Conservation (phyloP, 1,140 invertebrate species). For the Dreissena polymorpha region DNA sequence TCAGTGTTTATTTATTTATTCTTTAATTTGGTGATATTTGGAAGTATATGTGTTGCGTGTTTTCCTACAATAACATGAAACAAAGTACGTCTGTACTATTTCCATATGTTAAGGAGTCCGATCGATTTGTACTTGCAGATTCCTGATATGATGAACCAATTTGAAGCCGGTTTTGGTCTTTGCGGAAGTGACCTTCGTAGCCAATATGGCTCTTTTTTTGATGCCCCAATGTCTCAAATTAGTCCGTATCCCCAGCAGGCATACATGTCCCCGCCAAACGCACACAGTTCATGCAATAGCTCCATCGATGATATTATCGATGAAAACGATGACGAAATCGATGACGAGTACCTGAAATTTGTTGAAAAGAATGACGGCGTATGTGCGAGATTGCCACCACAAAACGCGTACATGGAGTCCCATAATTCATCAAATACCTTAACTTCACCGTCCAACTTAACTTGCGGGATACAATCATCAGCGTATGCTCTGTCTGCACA, state of each 20-base stretch:
- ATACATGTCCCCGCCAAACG: not conserved
- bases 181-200: not conserved
- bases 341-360: not conserved
- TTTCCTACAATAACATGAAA: not conserved
- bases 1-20: not conserved
- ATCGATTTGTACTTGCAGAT: not conserved
- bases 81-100: not conserved
- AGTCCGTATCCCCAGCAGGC: constrained; percentile 6
- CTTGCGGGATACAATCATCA: not conserved
- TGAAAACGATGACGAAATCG: constrained; percentile 17
- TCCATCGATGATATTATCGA: constrained; percentile 28
- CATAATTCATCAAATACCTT: not conserved
- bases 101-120: not conserved
- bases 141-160: not conserved
- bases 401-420: not conserved
- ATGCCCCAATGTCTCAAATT: not conserved
- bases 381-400: not conserved
- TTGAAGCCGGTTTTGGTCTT: not conserved
- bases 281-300: not conserved
- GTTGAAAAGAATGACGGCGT: not conserved
- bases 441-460: not conserved
- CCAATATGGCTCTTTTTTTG: not conserved
- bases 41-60: no score
- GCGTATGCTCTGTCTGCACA: not conserved
- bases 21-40: not conserved